Base-by-base conservation (phyloP, 2,888 invertebrate species). In the Dicycla oo region DNA sequence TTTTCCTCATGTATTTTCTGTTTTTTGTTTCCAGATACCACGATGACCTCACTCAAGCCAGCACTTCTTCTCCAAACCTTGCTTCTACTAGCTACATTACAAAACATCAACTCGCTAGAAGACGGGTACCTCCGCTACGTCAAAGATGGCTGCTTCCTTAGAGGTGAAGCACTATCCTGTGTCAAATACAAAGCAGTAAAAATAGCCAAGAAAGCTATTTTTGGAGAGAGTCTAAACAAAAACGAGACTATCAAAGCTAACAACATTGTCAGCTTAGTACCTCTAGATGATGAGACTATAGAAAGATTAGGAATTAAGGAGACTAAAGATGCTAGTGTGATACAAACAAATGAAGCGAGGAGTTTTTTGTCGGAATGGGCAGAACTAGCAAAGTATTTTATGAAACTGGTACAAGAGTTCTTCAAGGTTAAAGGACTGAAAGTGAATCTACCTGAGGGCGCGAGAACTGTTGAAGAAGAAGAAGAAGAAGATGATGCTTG, bases 151-250 rank as follows among this genome's bases (percentile, higher is more conserved):
- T 96, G 96, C 79, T 93, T 94, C 20, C 58, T 93, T 0, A 87
- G 90, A 83, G 93, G 94, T 0, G 96, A 96, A 84, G 95, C 95
- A 0, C 67, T 96, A 62, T 93, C 93, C 1, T 96, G 96, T 65
- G 89, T 96, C 38, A 96, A 96, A 82, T 96, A 95, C 53, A 94
- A 93, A 89, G 96, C 95, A 0, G 79, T 96, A 2, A 95, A 95
- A 90, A 91, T 95, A 47, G 94, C 94, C 0, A 94, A 93, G 64
- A 93, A 89, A 34, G 91, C 95, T 0, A 88, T 96, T 34, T 95
- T 96, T 38, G 95, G 94, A 10, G 92, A 92, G 10, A 86, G 13
- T 47, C 10, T 90, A 3, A 80, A 87, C n/a, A 81, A 78, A 2
- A 95, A 95, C 61, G 92, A 93, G 69, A 95, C 95, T 0, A 93